phyloP scores from a whole-genome alignment of 2,888 invertebrate genomes.

The Boloria selene region DNA sequence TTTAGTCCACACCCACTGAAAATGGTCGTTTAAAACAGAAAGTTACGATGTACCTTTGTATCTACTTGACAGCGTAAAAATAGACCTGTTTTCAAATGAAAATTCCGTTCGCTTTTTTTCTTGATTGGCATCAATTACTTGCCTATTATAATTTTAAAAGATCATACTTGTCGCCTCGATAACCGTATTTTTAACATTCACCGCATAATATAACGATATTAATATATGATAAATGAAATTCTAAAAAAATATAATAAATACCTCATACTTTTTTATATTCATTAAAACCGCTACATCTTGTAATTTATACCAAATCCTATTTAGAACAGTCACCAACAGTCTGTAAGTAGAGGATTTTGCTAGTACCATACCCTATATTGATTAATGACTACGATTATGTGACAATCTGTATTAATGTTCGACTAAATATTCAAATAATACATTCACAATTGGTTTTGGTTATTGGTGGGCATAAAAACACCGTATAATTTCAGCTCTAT shows the following conservation, averaged over 20 bases:
- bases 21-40: too few relatives aligned
- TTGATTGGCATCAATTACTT: too few relatives aligned
- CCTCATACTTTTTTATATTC: not conserved
- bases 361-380: constrained; percentile 64
- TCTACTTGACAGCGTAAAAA: too few relatives aligned
- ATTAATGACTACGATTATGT: constrained; percentile 53
- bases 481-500: constrained; percentile 11
- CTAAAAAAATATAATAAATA: not conserved
- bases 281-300: constrained; percentile 33
- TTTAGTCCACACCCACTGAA: too few relatives aligned
- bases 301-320: constrained; percentile 43
- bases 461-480: constrained; percentile 5
- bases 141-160: too few relatives aligned
- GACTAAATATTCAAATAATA: constrained; percentile 22
- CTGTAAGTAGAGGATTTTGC: constrained; percentile 71
- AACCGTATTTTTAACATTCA: too few relatives aligned
- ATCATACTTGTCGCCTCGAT: too few relatives aligned
- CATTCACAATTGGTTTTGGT: constrained; percentile 12
- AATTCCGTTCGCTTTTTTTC: too few relatives aligned
- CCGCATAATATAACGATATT: too few relatives aligned
- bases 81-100: too few relatives aligned
- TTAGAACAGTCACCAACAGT: constrained; percentile 51
- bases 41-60: too few relatives aligned
- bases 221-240: not conserved
- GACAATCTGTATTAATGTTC: constrained; percentile 12